Base-by-base conservation (phyloP, 2,113 vertebrate species). In the Cromileptes altivelis region DNA sequence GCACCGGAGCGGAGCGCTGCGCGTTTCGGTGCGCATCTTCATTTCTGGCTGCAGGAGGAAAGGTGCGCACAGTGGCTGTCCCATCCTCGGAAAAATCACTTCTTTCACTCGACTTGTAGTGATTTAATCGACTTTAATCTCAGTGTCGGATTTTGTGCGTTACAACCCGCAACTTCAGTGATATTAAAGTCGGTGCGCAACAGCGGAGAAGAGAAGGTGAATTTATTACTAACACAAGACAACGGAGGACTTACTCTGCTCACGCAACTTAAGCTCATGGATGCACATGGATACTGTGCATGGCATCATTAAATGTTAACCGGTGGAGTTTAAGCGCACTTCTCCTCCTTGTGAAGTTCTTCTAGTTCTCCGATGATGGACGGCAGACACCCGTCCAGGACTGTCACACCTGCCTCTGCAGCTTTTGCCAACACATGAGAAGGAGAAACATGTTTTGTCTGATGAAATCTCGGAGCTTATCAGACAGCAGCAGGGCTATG, bases 381-480 rank as follows among this genome's bases (percentile, higher is more conserved):
- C 90, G 69, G 75, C 57, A 62, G 71, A 75, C 83, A 64, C 21
- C 53, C 80, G 53, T 19, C 84, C 7, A 17, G 88, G 83, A 91
- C 88, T 62, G 67, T 70, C 79, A 75, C 88, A 78, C 81, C 84
- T 84, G 89, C 80, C 13, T 63, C 78, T 47, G 82, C 79, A 58
- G 88, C 75, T 47, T 90, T 60, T 75, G 77, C 82, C 53, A 87
- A 90, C n/a, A 90, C 89, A 87, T 91, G 83, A 91, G 40, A 53
- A 27, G 53, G 75, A 30, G 52, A 67, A 94, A 50, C 52, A 94
- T 93, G 94, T 90, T 92, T 76, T 87, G 85, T 86, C 88, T 81
- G 87, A 80, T 82, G 74, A 89, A 90, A 86, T 73, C 86, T 91
- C 89, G 93, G 90, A 84, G 93, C 69, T 89, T 63, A 70, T 87